Evolutionary conservation across 2,888 invertebrate species (phyloP), one percentile per base, ranked within the genome.

Genomic region (Coenonympha arcania): DNA sequence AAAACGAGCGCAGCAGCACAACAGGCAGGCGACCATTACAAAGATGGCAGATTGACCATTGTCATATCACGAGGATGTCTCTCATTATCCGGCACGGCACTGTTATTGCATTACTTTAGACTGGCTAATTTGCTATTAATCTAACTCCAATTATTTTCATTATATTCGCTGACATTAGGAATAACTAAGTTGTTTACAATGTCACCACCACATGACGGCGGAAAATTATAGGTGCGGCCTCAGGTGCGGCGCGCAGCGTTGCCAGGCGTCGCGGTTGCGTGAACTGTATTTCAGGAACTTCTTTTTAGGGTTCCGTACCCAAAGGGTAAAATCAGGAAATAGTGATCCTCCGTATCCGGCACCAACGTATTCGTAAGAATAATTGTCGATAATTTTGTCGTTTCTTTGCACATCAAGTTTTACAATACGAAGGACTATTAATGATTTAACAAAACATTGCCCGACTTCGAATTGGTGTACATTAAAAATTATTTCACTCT

Each of bases 101-200:
- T 66, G 78, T 81, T 77, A 83, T 76, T 76, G 74, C 76, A 80
- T 83, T 83, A 81, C 76, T 76, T 74, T 74, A 75, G 73, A 76
- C 77, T 80, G 69, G 71, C 79, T 85, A 82, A 85, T 85, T 81
- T 79, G 68, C 71, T 79, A 81, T 83, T 84, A 86, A 75, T 85
- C 83, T 81, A 64, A 69, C 77, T 62, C 69, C 79, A 62, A 85
- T 85, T 85, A 85, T 85, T 79, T 77, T 78, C 80, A 85, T 85
- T 83, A 85, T 77, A 69, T 80, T 67, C 63, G 73, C 73, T 80
- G 75, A 78, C 79, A 66, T 69, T 74, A 74, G 75, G 75, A 77
- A 74, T 73, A 76, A 73, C 71, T 65, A 69, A 74, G 72, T 67
- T 65, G 68, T 76, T 79, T 73, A 83, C 78, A 82, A 77, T 83